Evolutionary conservation across 2,888 invertebrate genomes (phyloP).

Genomic region (Sycophila texana): DNA sequence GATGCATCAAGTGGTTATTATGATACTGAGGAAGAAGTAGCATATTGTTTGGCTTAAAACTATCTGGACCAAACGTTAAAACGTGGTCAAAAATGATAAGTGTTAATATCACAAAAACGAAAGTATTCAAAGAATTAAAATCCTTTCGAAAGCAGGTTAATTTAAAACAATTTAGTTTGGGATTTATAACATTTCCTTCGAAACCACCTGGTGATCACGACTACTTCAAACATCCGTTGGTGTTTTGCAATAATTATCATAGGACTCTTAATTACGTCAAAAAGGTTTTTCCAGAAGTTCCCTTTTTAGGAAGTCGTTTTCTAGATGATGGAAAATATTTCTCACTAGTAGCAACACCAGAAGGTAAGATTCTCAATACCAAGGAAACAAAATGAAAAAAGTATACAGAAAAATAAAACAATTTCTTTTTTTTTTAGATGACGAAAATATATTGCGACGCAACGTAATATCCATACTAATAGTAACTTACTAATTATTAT

Average conservation of each 20-base stretch:
- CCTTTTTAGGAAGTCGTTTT: slow-evolving; percentile 4
- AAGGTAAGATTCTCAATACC: neutral
- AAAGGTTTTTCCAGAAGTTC: slow-evolving; percentile 11
- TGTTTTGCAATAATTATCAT: neutral
- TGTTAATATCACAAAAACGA: neutral
- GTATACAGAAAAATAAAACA: no score
- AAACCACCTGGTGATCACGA: neutral
- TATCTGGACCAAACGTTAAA: slow-evolving; percentile 7
- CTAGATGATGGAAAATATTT: neutral
- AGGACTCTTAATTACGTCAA: neutral
- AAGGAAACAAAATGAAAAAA: neutral
- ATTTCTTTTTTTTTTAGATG: no score
- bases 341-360: neutral
- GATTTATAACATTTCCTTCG: slow-evolving; percentile 1
- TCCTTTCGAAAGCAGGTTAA: neutral
- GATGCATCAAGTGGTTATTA: neutral
- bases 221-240: no score
- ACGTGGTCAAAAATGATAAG: slow-evolving; percentile 18
- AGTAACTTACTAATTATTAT: no score
- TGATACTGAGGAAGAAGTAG: neutral
- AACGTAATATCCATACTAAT: no score
- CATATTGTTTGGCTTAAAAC: slow-evolving; percentile 1
- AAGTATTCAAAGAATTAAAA: neutral
- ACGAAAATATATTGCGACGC: no score
- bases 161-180: neutral